Evolutionary conservation across 2,888 invertebrate species (phyloP).

Genomic region (Parnassius mnemosyne): DNA sequence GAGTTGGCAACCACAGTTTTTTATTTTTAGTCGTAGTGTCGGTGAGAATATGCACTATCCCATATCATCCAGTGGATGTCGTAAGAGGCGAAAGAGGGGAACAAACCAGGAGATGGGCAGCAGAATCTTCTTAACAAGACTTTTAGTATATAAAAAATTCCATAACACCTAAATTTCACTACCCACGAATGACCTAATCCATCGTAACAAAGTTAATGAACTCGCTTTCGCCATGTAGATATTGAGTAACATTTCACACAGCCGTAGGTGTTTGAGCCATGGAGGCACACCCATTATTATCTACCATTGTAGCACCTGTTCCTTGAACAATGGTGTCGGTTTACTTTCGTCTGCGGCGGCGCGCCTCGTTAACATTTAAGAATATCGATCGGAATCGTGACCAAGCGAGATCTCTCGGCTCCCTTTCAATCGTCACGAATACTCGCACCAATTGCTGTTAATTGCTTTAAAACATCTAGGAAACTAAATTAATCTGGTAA

Average conservation of each 20-base stretch:
- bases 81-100: too few species aligned
- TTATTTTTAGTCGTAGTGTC: too few species aligned
- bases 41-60: too few species aligned
- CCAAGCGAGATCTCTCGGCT: slow-evolving; percentile 52
- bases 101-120: too few species aligned
- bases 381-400: slow-evolving; percentile 67
- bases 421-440: slow-evolving; percentile 68
- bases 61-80: too few species aligned
- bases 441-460: slow-evolving; percentile 19
- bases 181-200: too few species aligned
- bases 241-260: slow-evolving; percentile 27
- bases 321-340: slow-evolving; percentile 57
- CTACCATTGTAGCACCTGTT: slow-evolving; percentile 56
- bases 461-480: slow-evolving; percentile 17
- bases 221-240: slow-evolving; percentile 13
- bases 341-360: slow-evolving; percentile 63
- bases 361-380: slow-evolving; percentile 67
- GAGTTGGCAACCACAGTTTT: too few species aligned
- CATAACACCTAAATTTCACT: too few species aligned
- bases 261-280: slow-evolving; percentile 43
- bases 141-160: too few species aligned
- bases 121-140: too few species aligned
- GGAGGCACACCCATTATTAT: slow-evolving; percentile 43
- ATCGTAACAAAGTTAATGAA: too few species aligned
- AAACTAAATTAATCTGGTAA: slow-evolving; percentile 6